Evolutionary conservation across 2,888 invertebrate species (phyloP).

Genomic region (Prosapia bicincta): DNA sequence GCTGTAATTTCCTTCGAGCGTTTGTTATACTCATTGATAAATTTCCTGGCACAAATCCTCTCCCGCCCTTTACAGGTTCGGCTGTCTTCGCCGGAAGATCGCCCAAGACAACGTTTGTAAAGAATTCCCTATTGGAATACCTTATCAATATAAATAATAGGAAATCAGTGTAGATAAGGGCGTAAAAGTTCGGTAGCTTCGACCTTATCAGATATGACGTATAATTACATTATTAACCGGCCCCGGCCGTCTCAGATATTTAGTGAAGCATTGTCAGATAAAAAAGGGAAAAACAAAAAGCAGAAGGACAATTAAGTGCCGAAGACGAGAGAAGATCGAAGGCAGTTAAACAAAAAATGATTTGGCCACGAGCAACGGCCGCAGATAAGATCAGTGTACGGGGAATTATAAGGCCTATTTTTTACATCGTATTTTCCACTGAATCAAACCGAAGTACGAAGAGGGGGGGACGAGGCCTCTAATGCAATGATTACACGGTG

Average conservation of each 20-base stretch:
- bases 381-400: slow-evolving; percentile 16
- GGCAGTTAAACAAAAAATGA: slow-evolving; percentile 10
- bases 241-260: neutral
- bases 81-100: neutral
- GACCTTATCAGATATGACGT: neutral
- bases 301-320: neutral
- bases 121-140: neutral
- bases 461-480: slow-evolving; percentile 10
- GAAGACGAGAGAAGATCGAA: neutral
- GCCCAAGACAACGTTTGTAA: neutral
- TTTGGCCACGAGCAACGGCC: slow-evolving; percentile 23
- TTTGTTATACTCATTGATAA: too few relatives aligned
- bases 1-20: too few relatives aligned
- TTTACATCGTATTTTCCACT: slow-evolving; percentile 26
- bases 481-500: slow-evolving; percentile 27
- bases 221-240: neutral
- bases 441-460: slow-evolving; percentile 4
- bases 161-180: neutral
- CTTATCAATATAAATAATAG: neutral
- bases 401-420: slow-evolving; percentile 26
- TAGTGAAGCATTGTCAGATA: neutral
- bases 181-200: neutral
- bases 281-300: neutral
- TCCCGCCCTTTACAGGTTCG: too few relatives aligned
- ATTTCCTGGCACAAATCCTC: too few relatives aligned